phyloP scores from a whole-genome alignment of 2,888 invertebrate genomes.

The Aphidoletes aphidimyza region DNA sequence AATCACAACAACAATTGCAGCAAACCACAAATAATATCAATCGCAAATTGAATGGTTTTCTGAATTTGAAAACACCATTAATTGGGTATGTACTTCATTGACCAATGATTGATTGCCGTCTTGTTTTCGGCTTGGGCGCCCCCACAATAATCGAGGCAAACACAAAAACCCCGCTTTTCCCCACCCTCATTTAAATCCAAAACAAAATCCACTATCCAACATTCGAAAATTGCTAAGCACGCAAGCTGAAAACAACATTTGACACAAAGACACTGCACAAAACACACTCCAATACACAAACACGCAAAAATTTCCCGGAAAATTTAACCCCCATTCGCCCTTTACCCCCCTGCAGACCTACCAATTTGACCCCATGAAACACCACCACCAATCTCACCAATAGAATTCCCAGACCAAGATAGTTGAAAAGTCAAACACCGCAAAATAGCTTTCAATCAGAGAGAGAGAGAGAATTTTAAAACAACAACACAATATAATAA shows the following conservation, averaged over 20 bases:
- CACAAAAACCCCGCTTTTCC: neutral
- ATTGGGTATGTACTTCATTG: constrained; percentile 59
- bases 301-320: neutral
- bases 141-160: too few species aligned
- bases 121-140: neutral
- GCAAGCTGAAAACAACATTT: constrained; percentile 43
- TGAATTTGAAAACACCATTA: constrained; percentile 65
- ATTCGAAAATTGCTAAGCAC: neutral
- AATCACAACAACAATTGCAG: constrained; percentile 58
- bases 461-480: too few species aligned
- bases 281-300: neutral
- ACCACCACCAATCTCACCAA: too few species aligned
- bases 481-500: too few species aligned
- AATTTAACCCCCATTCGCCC: neutral
- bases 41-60: constrained; percentile 65
- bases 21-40: constrained; percentile 65
- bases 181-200: too few species aligned
- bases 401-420: constrained; percentile 8
- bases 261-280: constrained; percentile 14
- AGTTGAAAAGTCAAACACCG: too few species aligned
- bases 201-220: neutral
- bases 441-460: too few species aligned
- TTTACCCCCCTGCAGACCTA: too few species aligned
- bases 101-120: constrained; percentile 11
- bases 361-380: too few species aligned